Base-by-base conservation (phyloP, 2,113 vertebrate genomes). In the Hystrix brachyura region DNA sequence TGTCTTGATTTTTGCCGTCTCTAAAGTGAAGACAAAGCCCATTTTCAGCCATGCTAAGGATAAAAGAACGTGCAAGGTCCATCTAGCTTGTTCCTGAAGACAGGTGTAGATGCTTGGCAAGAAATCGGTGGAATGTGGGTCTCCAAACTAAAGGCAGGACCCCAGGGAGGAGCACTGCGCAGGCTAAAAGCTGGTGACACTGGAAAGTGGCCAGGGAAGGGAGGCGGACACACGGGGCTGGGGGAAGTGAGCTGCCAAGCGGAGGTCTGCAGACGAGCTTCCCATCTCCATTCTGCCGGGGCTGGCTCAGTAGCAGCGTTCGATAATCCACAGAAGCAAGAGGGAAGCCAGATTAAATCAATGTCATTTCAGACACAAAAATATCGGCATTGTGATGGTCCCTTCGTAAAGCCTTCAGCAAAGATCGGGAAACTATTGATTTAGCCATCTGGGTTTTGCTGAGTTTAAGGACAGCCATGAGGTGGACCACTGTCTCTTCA, bases 341-440 rank as follows among this genome's bases (percentile, higher is more conserved):
- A 87, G 46, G n/a, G 69, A 84, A 90, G 90, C 53, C 81, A 69
- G 38, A 90, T 94, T 76, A 90, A 92, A 76, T 88, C 78, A 81
- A 29, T 79, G 90, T 65, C 64, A 9, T 51, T 95, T 27, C 55
- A 71, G 78, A 95, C 92, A 88, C 83, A 65, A 57, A 90, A 85
- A 34, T 96, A 94, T 81, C 6, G 64, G 71, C 92, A 55, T 85
- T 82, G 83, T 38, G 6, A 43, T 17, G 27, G 43, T 7, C 43
- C 34, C 72, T n/a, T 88, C 85, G 64, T 94, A 89, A 78, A 84
- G 79, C 43, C 8, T 69, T 95, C 57, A 46, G 76, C 78, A 38
- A 91, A 91, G 96, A 81, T 38, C 7, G 38, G 86, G 53, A 91
- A 43, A 18, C 69, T 93, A 89, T 96, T 25, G 97, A 94, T 94